A percentile compares a stretch with the other conserved stretches of the same genome.
Conservation (phyloP, 2,797 vertebrate genomes). For the Uromys caudimaculatus region DNA sequence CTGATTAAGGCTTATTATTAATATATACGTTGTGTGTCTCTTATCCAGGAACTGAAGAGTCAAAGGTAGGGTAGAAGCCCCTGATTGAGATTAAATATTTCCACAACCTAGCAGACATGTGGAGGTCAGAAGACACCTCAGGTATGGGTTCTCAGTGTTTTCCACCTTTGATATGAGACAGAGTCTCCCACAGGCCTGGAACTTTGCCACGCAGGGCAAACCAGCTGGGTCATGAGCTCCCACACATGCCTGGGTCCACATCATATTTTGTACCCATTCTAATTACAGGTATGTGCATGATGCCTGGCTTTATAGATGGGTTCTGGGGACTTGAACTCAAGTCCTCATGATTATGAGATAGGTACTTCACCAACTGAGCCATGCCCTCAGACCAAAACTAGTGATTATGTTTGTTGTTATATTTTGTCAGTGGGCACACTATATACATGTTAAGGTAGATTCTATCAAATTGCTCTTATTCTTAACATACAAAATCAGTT, state of each 20-base stretch:
- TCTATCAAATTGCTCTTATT: neutral
- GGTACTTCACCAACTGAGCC: neutral
- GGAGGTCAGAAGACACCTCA: neutral
- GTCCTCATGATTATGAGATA: neutral
- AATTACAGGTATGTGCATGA: neutral
- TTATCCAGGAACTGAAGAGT: neutral
- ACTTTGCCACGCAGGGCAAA: neutral
- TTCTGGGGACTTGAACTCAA: neutral
- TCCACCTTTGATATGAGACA: neutral
- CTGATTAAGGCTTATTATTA: too few relatives aligned
- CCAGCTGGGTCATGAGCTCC: neutral
- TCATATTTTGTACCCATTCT: too few relatives aligned
- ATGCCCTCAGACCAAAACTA: neutral
- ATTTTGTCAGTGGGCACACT: neutral
- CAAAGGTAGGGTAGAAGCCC: neutral
- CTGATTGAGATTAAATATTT: neutral
- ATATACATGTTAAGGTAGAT: neutral
- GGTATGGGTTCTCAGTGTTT: neutral
- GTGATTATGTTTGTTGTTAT: neutral
- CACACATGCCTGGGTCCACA: too few relatives aligned
- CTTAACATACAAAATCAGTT: neutral
- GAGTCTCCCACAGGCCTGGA: neutral
- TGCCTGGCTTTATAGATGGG: neutral
- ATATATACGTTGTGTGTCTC: too few relatives aligned
- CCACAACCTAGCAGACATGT: neutral